phyloP scores from a whole-genome alignment of 2,797 vertebrate species.

The Peromyscus aztecus region DNA sequence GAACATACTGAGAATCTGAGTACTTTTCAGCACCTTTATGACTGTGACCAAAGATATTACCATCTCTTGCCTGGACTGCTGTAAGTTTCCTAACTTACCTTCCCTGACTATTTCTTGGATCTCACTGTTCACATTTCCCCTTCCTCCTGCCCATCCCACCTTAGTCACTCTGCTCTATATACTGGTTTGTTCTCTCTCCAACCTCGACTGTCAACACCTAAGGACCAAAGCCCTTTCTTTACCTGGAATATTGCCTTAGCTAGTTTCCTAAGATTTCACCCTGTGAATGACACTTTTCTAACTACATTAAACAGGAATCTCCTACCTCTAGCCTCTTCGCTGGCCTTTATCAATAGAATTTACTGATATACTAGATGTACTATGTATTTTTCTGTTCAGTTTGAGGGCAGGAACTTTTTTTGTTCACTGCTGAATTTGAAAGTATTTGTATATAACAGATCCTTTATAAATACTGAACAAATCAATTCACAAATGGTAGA shows the following conservation, averaged over 20 bases:
- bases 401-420: not conserved
- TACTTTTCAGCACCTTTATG: not conserved
- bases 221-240: not conserved
- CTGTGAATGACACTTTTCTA: slow-evolving; percentile 14
- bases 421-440: slow-evolving; percentile 4
- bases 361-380: not conserved
- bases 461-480: slow-evolving; percentile 5
- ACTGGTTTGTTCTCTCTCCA: not conserved
- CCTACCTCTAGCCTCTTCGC: not conserved
- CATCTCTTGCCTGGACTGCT: not conserved
- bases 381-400: slow-evolving; percentile 27
- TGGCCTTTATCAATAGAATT: slow-evolving; percentile 18
- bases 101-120: not conserved
- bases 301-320: not conserved
- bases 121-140: not conserved
- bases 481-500: not conserved
- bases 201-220: not conserved
- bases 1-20: not conserved
- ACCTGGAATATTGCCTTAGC: not conserved
- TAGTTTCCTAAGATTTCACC: not conserved
- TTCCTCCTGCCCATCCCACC: not conserved
- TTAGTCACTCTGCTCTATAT: not conserved
- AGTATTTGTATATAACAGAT: not conserved
- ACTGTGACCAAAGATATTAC: not conserved
- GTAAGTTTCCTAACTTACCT: not conserved